A percentile compares a stretch with the other conserved stretches of the same genome.
Conservation (phyloP, 2,113 vertebrate genomes). For the Ochotona princeps region DNA sequence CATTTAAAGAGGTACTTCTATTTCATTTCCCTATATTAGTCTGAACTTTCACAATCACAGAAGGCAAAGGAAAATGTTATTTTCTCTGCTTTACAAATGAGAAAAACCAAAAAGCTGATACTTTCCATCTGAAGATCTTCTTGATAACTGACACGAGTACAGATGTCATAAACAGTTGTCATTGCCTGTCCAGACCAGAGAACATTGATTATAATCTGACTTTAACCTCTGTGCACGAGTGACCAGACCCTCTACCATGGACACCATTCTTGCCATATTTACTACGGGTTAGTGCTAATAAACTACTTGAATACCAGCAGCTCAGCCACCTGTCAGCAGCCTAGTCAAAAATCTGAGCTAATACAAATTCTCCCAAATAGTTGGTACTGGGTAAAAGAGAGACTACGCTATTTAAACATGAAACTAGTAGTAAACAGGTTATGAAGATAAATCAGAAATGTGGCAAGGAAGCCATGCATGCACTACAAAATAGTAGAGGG, state of each 20-base stretch:
- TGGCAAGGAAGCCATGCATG: not conserved
- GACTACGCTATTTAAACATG: not conserved
- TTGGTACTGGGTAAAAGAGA: not conserved
- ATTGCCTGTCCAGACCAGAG: not conserved
- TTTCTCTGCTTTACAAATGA: not conserved
- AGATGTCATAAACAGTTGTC: not conserved
- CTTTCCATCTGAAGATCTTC: not conserved
- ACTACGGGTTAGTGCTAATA: not conserved
- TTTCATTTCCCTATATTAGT: conserved; percentile 6
- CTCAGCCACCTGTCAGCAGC: not conserved
- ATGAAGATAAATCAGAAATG: not conserved
- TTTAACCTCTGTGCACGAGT: not conserved
- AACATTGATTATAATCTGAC: not conserved
- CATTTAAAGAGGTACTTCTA: not conserved
- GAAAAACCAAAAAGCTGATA: not conserved
- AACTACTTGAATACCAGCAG: not conserved
- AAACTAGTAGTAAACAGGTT: not conserved
- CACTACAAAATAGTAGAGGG: not conserved
- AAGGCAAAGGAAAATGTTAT: not conserved
- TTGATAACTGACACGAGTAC: not conserved
- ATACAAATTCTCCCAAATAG: not conserved
- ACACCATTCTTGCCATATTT: not conserved
- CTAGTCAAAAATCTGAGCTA: not conserved
- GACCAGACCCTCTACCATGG: not conserved
- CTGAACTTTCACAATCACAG: not conserved